These are phyloP conservation scores for Dicerorhinus sumatrensis DNA, from an alignment of 2,113 vertebrate species.

Conservation along the genomic window DNA sequence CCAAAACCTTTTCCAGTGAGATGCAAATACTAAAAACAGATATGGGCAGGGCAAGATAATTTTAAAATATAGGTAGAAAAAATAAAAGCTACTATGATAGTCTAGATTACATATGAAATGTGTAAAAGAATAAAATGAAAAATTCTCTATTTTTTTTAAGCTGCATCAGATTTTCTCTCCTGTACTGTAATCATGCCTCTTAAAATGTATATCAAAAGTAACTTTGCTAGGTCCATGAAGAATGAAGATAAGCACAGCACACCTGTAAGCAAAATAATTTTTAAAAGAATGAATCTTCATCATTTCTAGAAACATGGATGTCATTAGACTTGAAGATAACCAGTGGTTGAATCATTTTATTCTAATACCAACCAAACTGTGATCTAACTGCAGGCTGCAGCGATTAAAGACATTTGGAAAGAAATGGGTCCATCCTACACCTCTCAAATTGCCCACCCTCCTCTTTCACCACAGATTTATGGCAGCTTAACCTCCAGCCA, in stretches of 20 bases:
- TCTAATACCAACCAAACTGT: conserved; percentile 6
- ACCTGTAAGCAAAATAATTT: conserved; percentile 29
- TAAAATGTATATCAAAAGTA: conserved; percentile 10
- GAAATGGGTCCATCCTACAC: not conserved
- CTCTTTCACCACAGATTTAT: not conserved
- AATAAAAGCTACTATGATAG: conserved; percentile 10
- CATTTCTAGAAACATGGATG: conserved; percentile 4
- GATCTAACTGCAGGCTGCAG: not conserved
- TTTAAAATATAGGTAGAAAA: conserved; percentile 16
- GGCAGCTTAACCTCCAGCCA: not conserved
- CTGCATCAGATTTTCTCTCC: conserved; percentile 24
- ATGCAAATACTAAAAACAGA: conserved; percentile 16
- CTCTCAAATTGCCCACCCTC: not conserved
- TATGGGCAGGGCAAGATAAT: not conserved
- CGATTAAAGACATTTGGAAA: conserved; percentile 26
- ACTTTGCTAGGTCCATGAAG: not conserved
- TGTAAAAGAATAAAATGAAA: conserved; percentile 2
- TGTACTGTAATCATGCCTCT: not conserved
- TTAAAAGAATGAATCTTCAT: not conserved
- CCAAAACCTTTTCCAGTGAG: not conserved
- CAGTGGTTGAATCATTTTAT: conserved; percentile 16
- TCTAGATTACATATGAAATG: conserved; percentile 3
- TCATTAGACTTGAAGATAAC: conserved; percentile 33
- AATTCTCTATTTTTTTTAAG: conserved; percentile 12
- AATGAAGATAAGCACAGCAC: not conserved